Evolutionary conservation across 2,113 vertebrate species (phyloP).

Genomic region (Coptodon rendalli): DNA sequence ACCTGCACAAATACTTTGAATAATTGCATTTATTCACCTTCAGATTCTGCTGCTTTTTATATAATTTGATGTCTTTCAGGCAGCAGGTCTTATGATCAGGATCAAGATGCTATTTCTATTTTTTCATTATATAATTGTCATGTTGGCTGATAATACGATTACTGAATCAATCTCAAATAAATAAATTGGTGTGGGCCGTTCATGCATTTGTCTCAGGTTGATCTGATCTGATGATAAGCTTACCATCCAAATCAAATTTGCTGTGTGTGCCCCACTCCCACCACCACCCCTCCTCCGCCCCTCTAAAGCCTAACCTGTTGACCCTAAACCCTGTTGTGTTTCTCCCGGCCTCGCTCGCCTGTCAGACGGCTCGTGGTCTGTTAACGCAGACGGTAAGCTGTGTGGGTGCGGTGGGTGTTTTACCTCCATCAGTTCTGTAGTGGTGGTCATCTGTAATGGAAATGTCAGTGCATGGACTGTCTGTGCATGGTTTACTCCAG

Average conservation of each 20-base stretch:
- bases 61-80: background rate
- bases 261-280: background rate
- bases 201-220: background rate
- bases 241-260: background rate
- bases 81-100: background rate
- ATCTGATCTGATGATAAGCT: background rate
- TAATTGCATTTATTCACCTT: background rate
- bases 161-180: background rate
- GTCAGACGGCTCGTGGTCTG: conserved; percentile 53
- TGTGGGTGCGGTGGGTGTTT: conserved; percentile 10
- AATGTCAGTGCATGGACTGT: conserved; percentile 37
- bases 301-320: background rate
- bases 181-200: background rate
- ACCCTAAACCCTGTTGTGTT: conserved; percentile 47
- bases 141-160: background rate
- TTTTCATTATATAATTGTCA: background rate
- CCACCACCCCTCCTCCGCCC: background rate
- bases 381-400: conserved; percentile 61
- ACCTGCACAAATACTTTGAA: background rate
- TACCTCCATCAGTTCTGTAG: background rate
- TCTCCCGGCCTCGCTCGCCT: conserved; percentile 13
- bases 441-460: conserved; percentile 25
- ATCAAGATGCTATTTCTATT: background rate
- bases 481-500: conserved; percentile 14
- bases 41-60: background rate